phyloP scores from a whole-genome alignment of 30 jellyfish, hydroid and myxozoan species.

The Pelagia noctiluca region DNA sequence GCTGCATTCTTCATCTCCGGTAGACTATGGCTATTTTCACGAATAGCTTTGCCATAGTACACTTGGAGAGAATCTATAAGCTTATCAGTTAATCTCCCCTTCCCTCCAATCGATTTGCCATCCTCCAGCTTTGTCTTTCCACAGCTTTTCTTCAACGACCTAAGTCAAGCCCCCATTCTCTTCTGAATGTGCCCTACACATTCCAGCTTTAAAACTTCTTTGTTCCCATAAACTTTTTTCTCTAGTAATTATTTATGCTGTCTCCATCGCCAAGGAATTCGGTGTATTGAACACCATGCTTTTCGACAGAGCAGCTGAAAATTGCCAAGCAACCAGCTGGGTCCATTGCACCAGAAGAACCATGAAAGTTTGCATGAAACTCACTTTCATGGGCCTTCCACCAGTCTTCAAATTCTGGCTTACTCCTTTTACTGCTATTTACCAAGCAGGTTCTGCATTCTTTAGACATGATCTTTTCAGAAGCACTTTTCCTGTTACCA shows the following conservation, averaged over 20 bases:
- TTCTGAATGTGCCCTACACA: slow-evolving; percentile 75
- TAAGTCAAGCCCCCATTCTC: slow-evolving; percentile 64
- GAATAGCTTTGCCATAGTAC: slow-evolving; percentile 63
- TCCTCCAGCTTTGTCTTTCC: slow-evolving; percentile 27
- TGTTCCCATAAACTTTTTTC: neutral
- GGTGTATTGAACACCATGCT: slow-evolving; percentile 8
- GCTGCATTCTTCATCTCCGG: slow-evolving; percentile 64
- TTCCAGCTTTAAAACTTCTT: slow-evolving; percentile 19
- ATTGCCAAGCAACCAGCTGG: neutral
- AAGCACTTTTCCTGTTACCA: slow-evolving; percentile 41
- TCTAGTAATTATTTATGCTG: neutral
- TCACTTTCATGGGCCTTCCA: neutral
- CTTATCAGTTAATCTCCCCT: slow-evolving; percentile 56
- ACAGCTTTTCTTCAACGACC: slow-evolving; percentile 20
- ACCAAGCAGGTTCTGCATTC: slow-evolving; percentile 11
- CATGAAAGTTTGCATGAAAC: neutral
- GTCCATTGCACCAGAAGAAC: neutral
- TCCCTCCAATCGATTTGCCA: slow-evolving; percentile 64
- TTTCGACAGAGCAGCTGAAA: neutral
- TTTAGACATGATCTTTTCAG: slow-evolving; percentile 13
- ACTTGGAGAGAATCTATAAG: slow-evolving; percentile 55
- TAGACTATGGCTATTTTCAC: slow-evolving; percentile 59
- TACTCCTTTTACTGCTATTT: neutral
- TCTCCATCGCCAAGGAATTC: slow-evolving; percentile 24
- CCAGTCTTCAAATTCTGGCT: neutral